Conservation (phyloP, 1,140 invertebrate species). For the Drosophila murphyi region DNA sequence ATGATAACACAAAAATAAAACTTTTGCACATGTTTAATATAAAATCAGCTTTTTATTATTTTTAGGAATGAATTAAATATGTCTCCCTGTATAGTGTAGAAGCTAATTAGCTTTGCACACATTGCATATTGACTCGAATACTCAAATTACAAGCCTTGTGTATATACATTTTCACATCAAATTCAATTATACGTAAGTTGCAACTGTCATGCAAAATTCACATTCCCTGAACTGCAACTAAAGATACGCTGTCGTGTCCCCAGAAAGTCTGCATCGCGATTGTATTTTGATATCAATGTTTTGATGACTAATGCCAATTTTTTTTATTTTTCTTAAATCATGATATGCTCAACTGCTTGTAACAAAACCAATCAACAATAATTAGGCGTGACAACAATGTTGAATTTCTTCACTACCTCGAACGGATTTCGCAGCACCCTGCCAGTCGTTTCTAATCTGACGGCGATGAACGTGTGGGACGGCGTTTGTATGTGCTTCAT, state of each 20-base stretch:
- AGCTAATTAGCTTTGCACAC: no score
- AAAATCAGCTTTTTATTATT: no score
- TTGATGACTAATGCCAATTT: constrained; percentile 52
- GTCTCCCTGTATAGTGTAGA: no score
- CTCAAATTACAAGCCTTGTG: background rate
- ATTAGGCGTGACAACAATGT: constrained; percentile 96
- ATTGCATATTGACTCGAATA: background rate
- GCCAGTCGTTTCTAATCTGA: constrained; percentile 96
- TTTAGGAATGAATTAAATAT: no score
- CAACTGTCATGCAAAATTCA: constrained; percentile 29
- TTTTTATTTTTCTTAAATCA: constrained; percentile 38
- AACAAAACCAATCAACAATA: constrained; percentile 25
- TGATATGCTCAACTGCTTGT: constrained; percentile 5
- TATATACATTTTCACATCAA: constrained; percentile 2
- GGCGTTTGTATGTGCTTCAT: constrained; percentile 98
- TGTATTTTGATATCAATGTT: constrained; percentile 44
- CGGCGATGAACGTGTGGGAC: constrained; percentile 98
- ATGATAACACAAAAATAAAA: no score
- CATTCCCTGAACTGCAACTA: background rate
- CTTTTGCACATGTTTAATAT: no score
- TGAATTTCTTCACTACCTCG: constrained; percentile 98
- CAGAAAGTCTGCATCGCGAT: constrained; percentile 33
- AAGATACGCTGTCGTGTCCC: background rate
- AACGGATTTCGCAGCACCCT: constrained; percentile 95
- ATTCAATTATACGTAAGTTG: constrained; percentile 44